Conservation (phyloP, 1,140 invertebrate genomes). For the Brachionus angularis region DNA sequence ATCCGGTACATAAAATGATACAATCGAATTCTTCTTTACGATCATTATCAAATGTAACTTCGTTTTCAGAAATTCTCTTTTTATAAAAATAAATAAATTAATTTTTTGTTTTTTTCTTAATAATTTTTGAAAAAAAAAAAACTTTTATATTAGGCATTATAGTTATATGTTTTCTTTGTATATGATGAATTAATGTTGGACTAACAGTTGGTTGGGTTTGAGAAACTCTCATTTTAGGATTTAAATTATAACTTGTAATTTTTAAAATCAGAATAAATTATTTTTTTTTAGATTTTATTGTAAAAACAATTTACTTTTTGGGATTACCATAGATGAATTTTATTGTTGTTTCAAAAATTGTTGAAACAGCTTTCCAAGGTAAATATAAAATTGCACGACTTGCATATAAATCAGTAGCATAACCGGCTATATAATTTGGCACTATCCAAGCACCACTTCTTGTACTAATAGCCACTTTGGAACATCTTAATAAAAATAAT, state of each 20-base stretch:
- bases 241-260: constrained; percentile 51
- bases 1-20: constrained; percentile 56
- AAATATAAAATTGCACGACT: constrained; percentile 49
- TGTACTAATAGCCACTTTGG: constrained; percentile 51
- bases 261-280: background rate
- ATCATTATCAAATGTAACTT: constrained; percentile 52
- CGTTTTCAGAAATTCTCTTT: constrained; percentile 51
- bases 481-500: constrained; percentile 47
- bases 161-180: constrained; percentile 51
- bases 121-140: background rate
- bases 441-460: constrained; percentile 54
- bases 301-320: constrained; percentile 47
- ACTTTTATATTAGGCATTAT: constrained; percentile 53
- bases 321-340: constrained; percentile 50
- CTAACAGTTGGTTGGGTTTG: constrained; percentile 55
- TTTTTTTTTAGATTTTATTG: background rate
- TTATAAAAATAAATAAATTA: background rate
- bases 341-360: constrained; percentile 50
- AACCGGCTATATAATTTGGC: constrained; percentile 53
- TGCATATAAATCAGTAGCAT: constrained; percentile 52
- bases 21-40: constrained; percentile 50
- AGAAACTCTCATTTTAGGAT: constrained; percentile 53
- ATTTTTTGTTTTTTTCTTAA: background rate
- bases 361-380: constrained; percentile 48
- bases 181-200: constrained; percentile 53